Conservation (phyloP, 2,888 invertebrate genomes). For the Heliconius cydno region DNA sequence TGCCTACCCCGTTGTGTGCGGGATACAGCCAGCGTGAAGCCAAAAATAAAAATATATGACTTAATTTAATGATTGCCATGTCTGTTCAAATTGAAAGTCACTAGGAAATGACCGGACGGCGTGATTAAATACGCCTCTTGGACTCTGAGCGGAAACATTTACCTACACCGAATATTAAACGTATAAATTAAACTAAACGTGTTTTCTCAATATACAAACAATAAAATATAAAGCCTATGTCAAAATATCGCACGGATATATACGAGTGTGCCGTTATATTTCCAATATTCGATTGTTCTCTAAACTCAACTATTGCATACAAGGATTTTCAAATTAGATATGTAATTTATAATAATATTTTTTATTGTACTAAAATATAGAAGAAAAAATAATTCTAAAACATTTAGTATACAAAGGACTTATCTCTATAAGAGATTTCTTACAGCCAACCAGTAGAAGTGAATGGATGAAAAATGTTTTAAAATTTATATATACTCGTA, state of each 20-base stretch:
- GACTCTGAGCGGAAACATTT: slow-evolving; percentile 52
- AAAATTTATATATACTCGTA: too few relatives aligned
- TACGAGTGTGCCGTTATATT: not conserved
- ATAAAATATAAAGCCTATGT: not conserved
- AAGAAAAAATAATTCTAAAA: too few relatives aligned
- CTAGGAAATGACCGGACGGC: slow-evolving; percentile 59
- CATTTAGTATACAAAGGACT: too few relatives aligned
- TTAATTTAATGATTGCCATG: slow-evolving; percentile 34
- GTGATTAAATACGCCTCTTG: slow-evolving; percentile 76
- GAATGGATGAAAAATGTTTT: too few relatives aligned
- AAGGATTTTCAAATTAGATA: not conserved
- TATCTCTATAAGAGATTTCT: too few relatives aligned
- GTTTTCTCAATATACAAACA: slow-evolving; percentile 12
- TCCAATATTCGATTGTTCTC: slow-evolving; percentile 1
- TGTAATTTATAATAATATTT: not conserved
- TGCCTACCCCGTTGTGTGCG: too few relatives aligned
- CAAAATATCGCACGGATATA: not conserved
- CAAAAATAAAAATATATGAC: not conserved
- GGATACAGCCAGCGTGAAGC: too few relatives aligned
- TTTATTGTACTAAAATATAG: too few relatives aligned
- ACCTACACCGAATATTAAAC: slow-evolving; percentile 24
- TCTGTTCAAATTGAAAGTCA: slow-evolving; percentile 45
- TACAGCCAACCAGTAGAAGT: too few relatives aligned
- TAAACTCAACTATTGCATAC: not conserved
- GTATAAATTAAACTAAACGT: slow-evolving; percentile 12